Base-by-base conservation (phyloP, 2,888 invertebrate genomes). In the Ferrisia virgata region DNA sequence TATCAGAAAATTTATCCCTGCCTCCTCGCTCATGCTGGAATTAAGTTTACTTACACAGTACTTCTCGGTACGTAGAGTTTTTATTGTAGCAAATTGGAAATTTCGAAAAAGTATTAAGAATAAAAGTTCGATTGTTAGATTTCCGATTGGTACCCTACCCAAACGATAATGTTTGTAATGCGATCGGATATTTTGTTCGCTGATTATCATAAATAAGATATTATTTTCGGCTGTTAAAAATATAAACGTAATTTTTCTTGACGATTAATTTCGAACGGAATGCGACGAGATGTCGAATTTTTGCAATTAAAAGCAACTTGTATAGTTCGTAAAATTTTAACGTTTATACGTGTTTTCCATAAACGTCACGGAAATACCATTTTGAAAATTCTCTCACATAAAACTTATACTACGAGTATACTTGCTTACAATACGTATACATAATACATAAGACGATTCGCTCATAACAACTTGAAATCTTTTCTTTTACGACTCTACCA, bases 1-100 rank as follows among this genome's bases (percentile, higher is more conserved):
- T 72, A 72, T 72, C 72, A 33, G 72, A n/a, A 33, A 72, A 72
- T 72, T n/a, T n/a, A n/a, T n/a, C n/a, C n/a, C n/a, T n/a, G n/a
- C n/a, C n/a, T n/a, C n/a, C n/a, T 72, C 33, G 33, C 72, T 1
- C 72, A 2, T 15, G 3, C 8, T 33, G 72, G 58, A 25, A 28
- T 22, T n/a, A 72, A 33, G n/a, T 72, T 72, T 72, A n/a, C 33
- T 72, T n/a, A n/a, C n/a, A n/a, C 4, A 53, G 53, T 4, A 53
- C 9, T 53, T 53, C 6, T 53, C 53, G 9, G 53, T 53, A 69
- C 11, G 0, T 72, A 33, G 15, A 36, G 47, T 18, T 18, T 15
- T 43, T 43, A 43, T 43, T 18, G n/a, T 18, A 47, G 5, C 47
- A 18, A 18, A 47, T 47, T 47, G 18, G 18, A n/a, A 47, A 8